Evolutionary conservation across 1,140 invertebrate species (phyloP), one percentile per base, ranked within the genome.

Genomic region (Mya arenaria): DNA sequence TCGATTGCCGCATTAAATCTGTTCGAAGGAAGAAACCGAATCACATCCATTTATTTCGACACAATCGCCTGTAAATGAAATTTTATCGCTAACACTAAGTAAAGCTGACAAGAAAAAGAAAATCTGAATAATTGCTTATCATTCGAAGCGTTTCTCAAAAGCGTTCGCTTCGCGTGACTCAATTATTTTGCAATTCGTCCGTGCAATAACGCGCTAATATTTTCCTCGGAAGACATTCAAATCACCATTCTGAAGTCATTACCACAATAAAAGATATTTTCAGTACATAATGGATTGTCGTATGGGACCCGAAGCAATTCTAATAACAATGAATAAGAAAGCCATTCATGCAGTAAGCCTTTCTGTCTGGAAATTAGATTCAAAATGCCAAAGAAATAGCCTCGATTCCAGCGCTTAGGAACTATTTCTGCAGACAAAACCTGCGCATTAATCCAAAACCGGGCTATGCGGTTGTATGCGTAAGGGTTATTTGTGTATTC

Each of bases 321-420:
- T 56, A 56, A 56, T 55, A 66, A 71, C 65, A 80, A 71, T 80
- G 66, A 80, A 80, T 80, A 62, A 32, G 77, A 58, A 80, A 80
- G 55, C 34, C 52, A 80, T 60, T 80, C 77, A 66, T 15, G 77
- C 66, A 44, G 52, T 39, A 69, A 69, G 44, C 39, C 65, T 62
- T 80, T 80, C 77, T 69, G 77, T 80, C 52, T 36, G 77, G 48
- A 80, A 80, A 80, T 80, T 80, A 80, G 77, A 80, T 80, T 80
- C 77, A 69, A 80, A 80, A 80, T 36, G 48, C 48, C 66, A 80
- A 60, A 71, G 65, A 80, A 80, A 71, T 69, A 52, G 19, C 23
- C 19, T 23, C 41, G 69, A 72, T 72, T 72, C 48, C 58, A 23
- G 58, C 58, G 69, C 69, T 19, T 72, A 56, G 32, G 39, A 55